phyloP scores from a whole-genome alignment of 2,888 invertebrate genomes.

The Dolomedes plantarius region DNA sequence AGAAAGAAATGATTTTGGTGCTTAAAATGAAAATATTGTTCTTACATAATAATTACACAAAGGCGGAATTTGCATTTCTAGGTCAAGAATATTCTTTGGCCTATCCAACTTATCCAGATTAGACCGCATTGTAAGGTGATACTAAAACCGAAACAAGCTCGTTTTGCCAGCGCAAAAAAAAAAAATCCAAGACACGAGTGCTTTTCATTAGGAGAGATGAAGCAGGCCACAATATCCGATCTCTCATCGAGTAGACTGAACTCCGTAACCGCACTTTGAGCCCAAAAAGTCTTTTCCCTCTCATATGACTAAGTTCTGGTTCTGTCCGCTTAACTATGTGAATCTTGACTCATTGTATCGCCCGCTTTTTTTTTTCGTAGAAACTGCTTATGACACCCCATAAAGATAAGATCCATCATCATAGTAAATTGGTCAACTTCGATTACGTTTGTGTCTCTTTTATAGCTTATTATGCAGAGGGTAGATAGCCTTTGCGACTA shows the following conservation, averaged over 20 bases:
- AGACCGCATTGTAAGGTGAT: background rate
- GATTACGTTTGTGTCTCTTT: background rate
- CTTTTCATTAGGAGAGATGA: background rate
- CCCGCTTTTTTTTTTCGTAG: background rate
- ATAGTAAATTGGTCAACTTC: background rate
- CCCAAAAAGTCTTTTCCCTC: background rate
- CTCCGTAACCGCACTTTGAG: background rate
- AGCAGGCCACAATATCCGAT: background rate
- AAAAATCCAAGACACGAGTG: background rate
- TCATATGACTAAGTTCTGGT: constrained; percentile 10
- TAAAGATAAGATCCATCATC: constrained; percentile 6
- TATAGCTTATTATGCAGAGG: too few relatives aligned
- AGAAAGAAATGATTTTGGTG: too few relatives aligned
- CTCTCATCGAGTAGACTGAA: background rate
- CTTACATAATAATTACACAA: too few relatives aligned
- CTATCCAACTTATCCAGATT: background rate
- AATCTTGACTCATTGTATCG: background rate
- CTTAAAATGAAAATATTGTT: too few relatives aligned
- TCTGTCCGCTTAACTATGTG: background rate
- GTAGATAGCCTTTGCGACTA: too few relatives aligned
- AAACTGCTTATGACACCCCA: background rate
- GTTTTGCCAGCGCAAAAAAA: background rate
- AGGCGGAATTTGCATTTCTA: background rate
- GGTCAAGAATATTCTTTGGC: background rate
- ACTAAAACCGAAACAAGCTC: constrained; percentile 1